These are phyloP conservation scores for Daubentonia madagascariensis DNA, from an alignment of 2,113 vertebrate genomes.

Conservation along the genomic window DNA sequence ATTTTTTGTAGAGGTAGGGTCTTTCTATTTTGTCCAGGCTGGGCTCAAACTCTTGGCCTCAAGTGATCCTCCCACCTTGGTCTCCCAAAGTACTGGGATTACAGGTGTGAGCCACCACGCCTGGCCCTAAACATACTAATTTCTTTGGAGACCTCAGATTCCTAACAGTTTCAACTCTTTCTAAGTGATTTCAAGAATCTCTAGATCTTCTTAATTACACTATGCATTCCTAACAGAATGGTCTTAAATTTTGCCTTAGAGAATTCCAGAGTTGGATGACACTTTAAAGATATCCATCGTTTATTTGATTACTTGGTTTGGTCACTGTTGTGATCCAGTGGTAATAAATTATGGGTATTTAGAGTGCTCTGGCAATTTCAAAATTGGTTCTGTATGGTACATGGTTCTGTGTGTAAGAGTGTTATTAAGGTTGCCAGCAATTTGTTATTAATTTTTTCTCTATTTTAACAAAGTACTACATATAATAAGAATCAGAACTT, in stretches of 20 bases:
- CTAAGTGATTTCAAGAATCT: not conserved
- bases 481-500: constrained; percentile 1
- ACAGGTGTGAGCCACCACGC: no score
- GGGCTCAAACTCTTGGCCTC: no score
- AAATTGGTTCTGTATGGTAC: not conserved
- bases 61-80: no score
- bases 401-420: not conserved
- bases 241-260: not conserved
- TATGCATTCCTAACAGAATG: not conserved
- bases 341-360: not conserved
- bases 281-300: not conserved
- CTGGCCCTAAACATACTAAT: not conserved
- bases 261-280: not conserved
- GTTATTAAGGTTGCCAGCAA: not conserved
- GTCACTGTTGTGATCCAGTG: not conserved
- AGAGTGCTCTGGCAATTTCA: not conserved
- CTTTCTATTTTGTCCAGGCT: no score
- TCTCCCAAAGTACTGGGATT: no score
- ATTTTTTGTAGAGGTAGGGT: no score
- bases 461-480: constrained; percentile 8
- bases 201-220: not conserved
- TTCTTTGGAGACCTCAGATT: not conserved
- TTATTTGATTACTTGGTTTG: not conserved
- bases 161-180: not conserved
- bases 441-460: not conserved